Evolutionary conservation across 2,797 vertebrate species (phyloP).

Genomic region (Benthosema pterotum): DNA sequence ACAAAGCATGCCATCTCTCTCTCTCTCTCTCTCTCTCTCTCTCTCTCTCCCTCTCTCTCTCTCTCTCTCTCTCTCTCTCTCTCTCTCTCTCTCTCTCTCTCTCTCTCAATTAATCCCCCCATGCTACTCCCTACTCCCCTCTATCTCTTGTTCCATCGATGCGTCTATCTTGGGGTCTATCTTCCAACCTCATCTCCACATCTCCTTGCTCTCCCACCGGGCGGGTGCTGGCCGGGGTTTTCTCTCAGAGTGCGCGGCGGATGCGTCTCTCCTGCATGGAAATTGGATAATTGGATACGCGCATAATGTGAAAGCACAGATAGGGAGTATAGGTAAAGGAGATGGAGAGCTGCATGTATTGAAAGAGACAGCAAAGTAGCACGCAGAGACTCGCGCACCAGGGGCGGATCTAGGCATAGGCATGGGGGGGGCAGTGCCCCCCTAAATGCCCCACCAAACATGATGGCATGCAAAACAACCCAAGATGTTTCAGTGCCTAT

Average conservation of each 20-base stretch:
- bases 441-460: no score
- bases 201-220: slow-evolving; percentile 29
- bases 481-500: no score
- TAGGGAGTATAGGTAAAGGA: neutral
- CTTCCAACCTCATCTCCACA: slow-evolving; percentile 25
- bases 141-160: slow-evolving; percentile 33
- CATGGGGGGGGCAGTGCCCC: no score
- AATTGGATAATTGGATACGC: slow-evolving; percentile 72
- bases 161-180: slow-evolving; percentile 11
- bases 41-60: slow-evolving; percentile 23
- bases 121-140: neutral
- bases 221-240: no score
- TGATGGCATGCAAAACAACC: no score
- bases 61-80: neutral
- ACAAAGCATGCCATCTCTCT: neutral
- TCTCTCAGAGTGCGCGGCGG: slow-evolving; percentile 42
- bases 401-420: no score
- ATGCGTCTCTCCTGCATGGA: slow-evolving; percentile 68
- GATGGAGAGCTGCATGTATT: neutral
- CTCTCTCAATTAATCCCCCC: slow-evolving; percentile 23
- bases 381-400: no score
- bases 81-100: slow-evolving; percentile 5
- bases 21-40: slow-evolving; percentile 16
- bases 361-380: neutral
- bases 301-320: slow-evolving; percentile 37